Evolutionary conservation across 2,113 vertebrate genomes (phyloP).

Genomic region (Poeciliopsis retropinna): DNA sequence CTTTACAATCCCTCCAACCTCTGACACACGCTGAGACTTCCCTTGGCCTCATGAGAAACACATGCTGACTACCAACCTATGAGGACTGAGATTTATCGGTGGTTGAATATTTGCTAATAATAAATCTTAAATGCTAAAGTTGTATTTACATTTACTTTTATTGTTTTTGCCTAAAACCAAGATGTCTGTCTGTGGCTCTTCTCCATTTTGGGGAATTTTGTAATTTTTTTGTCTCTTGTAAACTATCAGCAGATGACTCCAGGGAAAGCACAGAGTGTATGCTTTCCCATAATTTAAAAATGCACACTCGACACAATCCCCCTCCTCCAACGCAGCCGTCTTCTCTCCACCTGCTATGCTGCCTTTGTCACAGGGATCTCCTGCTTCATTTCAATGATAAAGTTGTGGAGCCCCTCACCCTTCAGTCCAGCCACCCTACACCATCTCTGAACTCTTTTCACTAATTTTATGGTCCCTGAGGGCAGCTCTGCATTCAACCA

Average conservation of each 20-base stretch:
- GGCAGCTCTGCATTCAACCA: constrained; percentile 54
- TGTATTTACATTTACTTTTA: neutral
- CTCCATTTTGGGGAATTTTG: neutral
- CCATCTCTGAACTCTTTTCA: constrained; percentile 59
- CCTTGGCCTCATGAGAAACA: constrained; percentile 13
- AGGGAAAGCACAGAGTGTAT: neutral
- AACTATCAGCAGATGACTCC: neutral
- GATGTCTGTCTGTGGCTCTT: neutral
- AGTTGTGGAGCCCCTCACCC: constrained; percentile 80
- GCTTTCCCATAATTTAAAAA: neutral
- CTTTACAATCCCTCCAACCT: constrained; percentile 90
- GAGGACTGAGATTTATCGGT: neutral
- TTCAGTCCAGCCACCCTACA: constrained; percentile 11
- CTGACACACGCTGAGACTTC: constrained; percentile 80
- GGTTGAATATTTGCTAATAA: neutral
- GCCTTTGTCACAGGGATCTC: constrained; percentile 83
- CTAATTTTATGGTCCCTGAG: constrained; percentile 83
- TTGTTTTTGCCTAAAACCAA: neutral
- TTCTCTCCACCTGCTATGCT: constrained; percentile 92
- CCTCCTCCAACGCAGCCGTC: constrained; percentile 35
- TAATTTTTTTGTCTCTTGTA: neutral
- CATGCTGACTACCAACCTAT: neutral
- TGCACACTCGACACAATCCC: neutral
- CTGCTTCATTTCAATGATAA: constrained; percentile 87
- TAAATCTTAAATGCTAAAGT: neutral